Conservation (phyloP, 2,797 vertebrate species). For the Trachops cirrhosus region DNA sequence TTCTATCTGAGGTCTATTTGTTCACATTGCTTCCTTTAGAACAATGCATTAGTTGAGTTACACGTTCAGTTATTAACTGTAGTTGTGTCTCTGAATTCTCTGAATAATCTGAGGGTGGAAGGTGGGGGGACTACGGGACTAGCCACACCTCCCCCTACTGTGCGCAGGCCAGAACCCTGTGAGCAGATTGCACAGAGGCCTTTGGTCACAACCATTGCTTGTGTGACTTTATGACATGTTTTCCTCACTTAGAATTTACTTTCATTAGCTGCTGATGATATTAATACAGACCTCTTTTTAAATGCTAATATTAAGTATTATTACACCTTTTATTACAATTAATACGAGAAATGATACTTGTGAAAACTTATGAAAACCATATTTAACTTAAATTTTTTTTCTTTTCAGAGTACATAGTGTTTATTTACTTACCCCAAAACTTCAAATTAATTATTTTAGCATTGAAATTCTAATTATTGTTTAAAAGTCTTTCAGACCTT, state of each 20-base stretch:
- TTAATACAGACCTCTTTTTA: not conserved
- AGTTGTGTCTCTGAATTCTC: not conserved
- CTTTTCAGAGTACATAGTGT: not conserved
- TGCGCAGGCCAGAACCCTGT: not conserved
- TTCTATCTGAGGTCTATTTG: not conserved
- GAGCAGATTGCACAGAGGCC: not conserved
- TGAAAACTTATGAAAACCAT: not conserved
- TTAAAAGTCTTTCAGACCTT: not conserved
- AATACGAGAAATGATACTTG: not conserved
- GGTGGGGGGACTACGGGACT: not conserved
- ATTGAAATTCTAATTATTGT: not conserved
- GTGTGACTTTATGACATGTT: not conserved
- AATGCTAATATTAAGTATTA: not conserved
- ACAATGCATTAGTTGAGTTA: not conserved
- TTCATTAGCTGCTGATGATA: not conserved
- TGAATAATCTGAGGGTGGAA: not conserved
- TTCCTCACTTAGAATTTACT: not conserved
- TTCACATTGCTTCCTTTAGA: not conserved
- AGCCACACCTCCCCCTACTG: not conserved
- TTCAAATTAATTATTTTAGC: not conserved
- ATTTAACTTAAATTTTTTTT: not conserved
- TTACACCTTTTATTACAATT: not conserved
- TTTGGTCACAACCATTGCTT: not conserved
- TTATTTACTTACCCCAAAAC: not conserved
- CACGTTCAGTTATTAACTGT: not conserved